Base-by-base conservation (phyloP, 2,888 invertebrate genomes). In the Caprella mutica region DNA sequence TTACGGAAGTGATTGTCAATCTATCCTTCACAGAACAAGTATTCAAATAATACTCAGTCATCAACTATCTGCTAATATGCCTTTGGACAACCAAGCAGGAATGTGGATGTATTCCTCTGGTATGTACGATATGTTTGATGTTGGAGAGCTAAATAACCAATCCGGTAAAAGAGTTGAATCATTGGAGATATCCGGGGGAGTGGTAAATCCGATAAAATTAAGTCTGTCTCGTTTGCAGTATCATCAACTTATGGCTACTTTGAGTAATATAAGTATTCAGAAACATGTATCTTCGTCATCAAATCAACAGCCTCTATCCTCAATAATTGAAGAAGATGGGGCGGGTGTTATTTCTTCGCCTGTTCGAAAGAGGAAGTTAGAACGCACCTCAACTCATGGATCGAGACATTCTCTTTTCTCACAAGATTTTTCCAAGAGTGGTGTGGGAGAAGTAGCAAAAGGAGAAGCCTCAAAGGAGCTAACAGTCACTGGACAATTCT, bases 1-100 rank as follows among this genome's bases (percentile, higher is more conserved):
- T 65, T 86, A 85, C 71, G 78, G 79, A 60, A 76, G 80, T 54
- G 78, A 79, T 60, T 88, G 87, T 68, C 60, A 65, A 21, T 88
- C 92, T 4, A 87, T 94, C 70, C 75, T 94, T 62, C 89, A 93
- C 73, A 84, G 93, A 72, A 93, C 93, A 0, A 81, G 86, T 54
- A 75, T 94, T 56, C 83, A 84, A 67, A 75, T 93, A 52, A 77
- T 77, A 44, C 73, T 86, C 9, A 56, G 58, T n/a, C 63, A 65
- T 5, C 68, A 68, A 44, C 56, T 63, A 3, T 65, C 65, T 14
- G 65, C 68, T 33, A 67, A 68, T 14, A 69, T 69, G 58, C 70
- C 70, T 67, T 60, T 73, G 68, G 64, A 71, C 70, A 46, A 69
- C 70, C 17, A 72, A 69, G 61, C 66, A 71, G 51, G 67, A 42